A percentile compares a stretch with the other conserved stretches of the same genome.
Evolutionary conservation across 2,888 invertebrate genomes (phyloP).

Genomic region (Eupithecia dodoneata): DNA sequence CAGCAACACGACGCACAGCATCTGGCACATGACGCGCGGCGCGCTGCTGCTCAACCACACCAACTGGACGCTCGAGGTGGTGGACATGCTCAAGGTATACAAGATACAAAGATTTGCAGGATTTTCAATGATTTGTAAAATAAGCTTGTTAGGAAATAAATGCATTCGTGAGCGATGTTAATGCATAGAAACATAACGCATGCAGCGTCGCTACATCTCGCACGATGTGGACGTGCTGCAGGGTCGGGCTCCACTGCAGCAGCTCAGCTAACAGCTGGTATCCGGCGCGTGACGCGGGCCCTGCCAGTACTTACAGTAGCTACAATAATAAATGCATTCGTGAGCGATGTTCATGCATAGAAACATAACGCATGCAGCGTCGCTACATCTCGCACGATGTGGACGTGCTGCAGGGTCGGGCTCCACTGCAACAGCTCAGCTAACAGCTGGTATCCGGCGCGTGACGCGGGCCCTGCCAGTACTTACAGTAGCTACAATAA

Average conservation of each 20-base stretch:
- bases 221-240: background rate
- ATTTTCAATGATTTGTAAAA: background rate
- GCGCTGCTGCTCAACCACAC: constrained; percentile 87
- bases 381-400: background rate
- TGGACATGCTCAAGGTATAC: constrained; percentile 81
- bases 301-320: too few species aligned
- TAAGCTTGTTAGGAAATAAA: background rate
- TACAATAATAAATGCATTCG: background rate
- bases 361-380: background rate
- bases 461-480: background rate
- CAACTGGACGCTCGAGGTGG: constrained; percentile 92
- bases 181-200: background rate
- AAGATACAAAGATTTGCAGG: background rate
- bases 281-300: constrained; percentile 16
- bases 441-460: constrained; percentile 20
- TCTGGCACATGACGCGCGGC: constrained; percentile 89
- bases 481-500: background rate
- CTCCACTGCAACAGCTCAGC: constrained; percentile 11
- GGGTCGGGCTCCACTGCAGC: constrained; percentile 1
- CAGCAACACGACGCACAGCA: constrained; percentile 89
- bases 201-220: background rate
- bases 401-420: background rate
- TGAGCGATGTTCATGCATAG: too few species aligned
- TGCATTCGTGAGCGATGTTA: too few species aligned
- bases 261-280: constrained; percentile 17